Evolutionary conservation across 2,113 vertebrate species (phyloP), one percentile per base, ranked within the genome.

Genomic region (Hymenochirus boettgeri): DNA sequence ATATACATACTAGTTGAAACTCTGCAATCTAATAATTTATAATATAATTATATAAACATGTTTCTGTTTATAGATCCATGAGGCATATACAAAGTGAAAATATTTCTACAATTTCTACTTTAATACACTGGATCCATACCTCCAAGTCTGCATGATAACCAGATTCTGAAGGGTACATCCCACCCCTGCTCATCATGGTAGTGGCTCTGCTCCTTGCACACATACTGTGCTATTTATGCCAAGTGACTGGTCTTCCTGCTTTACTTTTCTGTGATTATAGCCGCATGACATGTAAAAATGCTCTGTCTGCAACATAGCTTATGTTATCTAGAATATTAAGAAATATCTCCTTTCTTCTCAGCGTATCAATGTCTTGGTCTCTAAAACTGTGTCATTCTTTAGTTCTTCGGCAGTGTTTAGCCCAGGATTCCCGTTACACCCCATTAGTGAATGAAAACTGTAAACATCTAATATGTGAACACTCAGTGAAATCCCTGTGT

Each of bases 101-200:
- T n/a, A n/a, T n/a, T n/a, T n/a, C n/a, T n/a, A n/a, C n/a, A n/a
- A n/a, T n/a, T n/a, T n/a, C n/a, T n/a, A n/a, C n/a, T n/a, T n/a
- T n/a, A n/a, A 9, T 7, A 48, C 18, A 1, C 18, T 48, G 12
- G n/a, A n/a, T 31, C 54, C 64, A 26, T 59, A 67, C 64, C 64
- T 67, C 64, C 7, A 42, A 11, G 9, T 42, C 64, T 42, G 55
- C 19, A 23, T 12, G 8, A 42, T 27, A 19, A 65, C 52, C 42
- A 17, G 13, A 31, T 26, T 58, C 63, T 5, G 45, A 7, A 19
- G 27, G 46, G 2, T 25, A 56, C 26, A n/a, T 19, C 19, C 26
- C 18, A 11, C 25, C 37, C 24, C 33, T 58, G 23, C 55, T 21
- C 31, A 58, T 39, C 64, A 67, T 67, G 46, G 18, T 26, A 7